Evolutionary conservation across 2,888 invertebrate genomes (phyloP).

Genomic region (Aphodius sticticus): DNA sequence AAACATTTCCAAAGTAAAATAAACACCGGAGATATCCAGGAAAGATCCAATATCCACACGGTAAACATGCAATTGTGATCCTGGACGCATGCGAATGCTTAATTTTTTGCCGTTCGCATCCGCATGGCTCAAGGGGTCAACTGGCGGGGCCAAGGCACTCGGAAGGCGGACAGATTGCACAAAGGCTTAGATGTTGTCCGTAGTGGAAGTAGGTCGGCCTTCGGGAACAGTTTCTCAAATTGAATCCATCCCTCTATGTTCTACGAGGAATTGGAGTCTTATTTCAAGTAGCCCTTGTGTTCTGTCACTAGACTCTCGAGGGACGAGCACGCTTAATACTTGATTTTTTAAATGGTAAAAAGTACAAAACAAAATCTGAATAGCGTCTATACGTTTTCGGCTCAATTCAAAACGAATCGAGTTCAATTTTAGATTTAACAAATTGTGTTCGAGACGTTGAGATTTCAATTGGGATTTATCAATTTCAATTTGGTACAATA

Average conservation of each 20-base stretch:
- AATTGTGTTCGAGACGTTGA: too few species aligned
- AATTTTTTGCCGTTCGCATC: background rate
- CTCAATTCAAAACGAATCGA: too few species aligned
- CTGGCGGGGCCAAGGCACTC: constrained; percentile 6
- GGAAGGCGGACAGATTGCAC: constrained; percentile 7
- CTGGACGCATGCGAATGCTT: constrained; percentile 13
- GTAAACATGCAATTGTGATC: constrained; percentile 23
- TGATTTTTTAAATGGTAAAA: too few species aligned
- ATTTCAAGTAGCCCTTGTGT: background rate
- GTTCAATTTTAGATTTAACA: too few species aligned
- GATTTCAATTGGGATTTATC: too few species aligned
- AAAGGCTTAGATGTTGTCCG: constrained; percentile 13
- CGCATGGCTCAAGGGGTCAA: background rate
- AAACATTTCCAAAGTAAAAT: constrained; percentile 32
- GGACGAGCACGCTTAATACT: too few species aligned
- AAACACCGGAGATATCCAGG: constrained; percentile 26
- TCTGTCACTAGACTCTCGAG: too few species aligned
- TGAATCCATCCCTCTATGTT: background rate
- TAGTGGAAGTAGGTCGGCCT: constrained; percentile 12
- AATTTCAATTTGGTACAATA: too few species aligned
- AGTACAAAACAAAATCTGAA: too few species aligned
- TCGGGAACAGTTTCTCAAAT: constrained; percentile 5
- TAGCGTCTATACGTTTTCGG: too few species aligned
- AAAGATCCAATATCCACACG: constrained; percentile 13
- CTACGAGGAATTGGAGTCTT: background rate